These are phyloP conservation scores for Fragum whitleyi DNA, from an alignment of 2,888 invertebrate genomes.

Conservation along the genomic window DNA sequence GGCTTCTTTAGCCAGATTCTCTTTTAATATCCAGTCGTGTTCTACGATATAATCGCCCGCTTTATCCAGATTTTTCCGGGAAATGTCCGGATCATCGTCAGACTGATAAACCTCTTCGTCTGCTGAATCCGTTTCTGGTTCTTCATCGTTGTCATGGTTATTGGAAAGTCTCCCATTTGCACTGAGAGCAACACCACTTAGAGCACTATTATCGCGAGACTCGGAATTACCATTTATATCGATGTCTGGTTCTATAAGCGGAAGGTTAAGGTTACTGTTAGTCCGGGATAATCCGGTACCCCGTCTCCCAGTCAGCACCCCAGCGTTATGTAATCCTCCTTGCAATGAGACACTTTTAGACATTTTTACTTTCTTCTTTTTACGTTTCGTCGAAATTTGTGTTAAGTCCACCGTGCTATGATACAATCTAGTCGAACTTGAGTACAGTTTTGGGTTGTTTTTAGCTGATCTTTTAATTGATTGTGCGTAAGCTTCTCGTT, in stretches of 20 bases:
- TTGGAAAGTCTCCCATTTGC: slow-evolving; percentile 18
- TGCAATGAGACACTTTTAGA: slow-evolving; percentile 68
- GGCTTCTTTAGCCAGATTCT: slow-evolving; percentile 68
- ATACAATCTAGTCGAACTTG: slow-evolving; percentile 45
- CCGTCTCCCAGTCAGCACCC: background rate
- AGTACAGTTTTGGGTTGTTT: slow-evolving; percentile 20
- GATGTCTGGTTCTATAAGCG: slow-evolving; percentile 66
- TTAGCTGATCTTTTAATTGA: slow-evolving; percentile 24
- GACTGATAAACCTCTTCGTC: slow-evolving; percentile 66
- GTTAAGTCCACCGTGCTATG: slow-evolving; percentile 58
- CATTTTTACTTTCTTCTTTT: slow-evolving; percentile 43
- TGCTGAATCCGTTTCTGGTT: slow-evolving; percentile 42
- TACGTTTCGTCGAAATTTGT: slow-evolving; percentile 26
- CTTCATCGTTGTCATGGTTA: slow-evolving; percentile 36
- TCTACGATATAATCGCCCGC: slow-evolving; percentile 77
- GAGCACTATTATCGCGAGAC: slow-evolving; percentile 65
- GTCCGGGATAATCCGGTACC: slow-evolving; percentile 18
- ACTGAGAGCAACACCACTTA: slow-evolving; percentile 13
- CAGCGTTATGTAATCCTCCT: slow-evolving; percentile 49
- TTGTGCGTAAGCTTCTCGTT: slow-evolving; percentile 8
- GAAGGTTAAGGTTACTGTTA: slow-evolving; percentile 59
- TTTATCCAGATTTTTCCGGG: slow-evolving; percentile 68
- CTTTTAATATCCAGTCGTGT: slow-evolving; percentile 79
- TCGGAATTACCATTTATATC: slow-evolving; percentile 53
- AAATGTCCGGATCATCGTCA: slow-evolving; percentile 69